Evolutionary conservation across 1,140 invertebrate species (phyloP).

Genomic region (Uloborus diversus): DNA sequence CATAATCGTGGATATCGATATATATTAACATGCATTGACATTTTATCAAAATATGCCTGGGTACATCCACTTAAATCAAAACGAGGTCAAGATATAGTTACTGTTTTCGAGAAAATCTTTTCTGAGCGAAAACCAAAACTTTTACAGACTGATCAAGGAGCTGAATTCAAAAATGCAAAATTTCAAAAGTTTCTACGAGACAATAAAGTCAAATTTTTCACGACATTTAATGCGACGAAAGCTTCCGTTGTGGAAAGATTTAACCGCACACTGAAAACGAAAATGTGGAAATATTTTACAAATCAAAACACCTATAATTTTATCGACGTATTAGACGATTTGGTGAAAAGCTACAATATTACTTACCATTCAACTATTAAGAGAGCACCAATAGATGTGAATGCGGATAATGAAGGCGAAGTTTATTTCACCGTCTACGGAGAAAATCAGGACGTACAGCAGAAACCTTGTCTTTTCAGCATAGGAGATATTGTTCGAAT

Average conservation of each 20-base stretch:
- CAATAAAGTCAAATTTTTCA: constrained; percentile 66
- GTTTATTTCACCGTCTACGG: constrained; percentile 54
- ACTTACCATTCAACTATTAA: constrained; percentile 65
- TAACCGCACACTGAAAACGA: constrained; percentile 67
- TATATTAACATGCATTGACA: too few species aligned
- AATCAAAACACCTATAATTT: constrained; percentile 64
- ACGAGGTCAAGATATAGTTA: not conserved
- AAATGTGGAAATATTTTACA: constrained; percentile 66
- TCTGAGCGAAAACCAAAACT: not conserved
- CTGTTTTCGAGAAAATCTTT: constrained; percentile 52
- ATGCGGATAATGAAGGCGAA: not conserved
- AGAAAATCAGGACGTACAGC: constrained; percentile 18
- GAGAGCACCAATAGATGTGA: constrained; percentile 63
- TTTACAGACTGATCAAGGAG: constrained; percentile 52
- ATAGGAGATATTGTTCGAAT: constrained; percentile 60
- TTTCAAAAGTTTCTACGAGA: constrained; percentile 61
- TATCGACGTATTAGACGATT: constrained; percentile 62
- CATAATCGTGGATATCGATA: too few species aligned
- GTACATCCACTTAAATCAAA: constrained; percentile 58
- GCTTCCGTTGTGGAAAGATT: constrained; percentile 67
- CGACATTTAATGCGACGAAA: constrained; percentile 66
- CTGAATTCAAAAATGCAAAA: constrained; percentile 45
- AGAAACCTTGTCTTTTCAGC: constrained; percentile 57
- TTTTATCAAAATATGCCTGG: constrained; percentile 59
- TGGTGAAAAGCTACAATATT: constrained; percentile 66